Evolutionary conservation across 2,888 invertebrate species (phyloP), one percentile per base, ranked within the genome.

Genomic region (Drosophila infuscata): DNA sequence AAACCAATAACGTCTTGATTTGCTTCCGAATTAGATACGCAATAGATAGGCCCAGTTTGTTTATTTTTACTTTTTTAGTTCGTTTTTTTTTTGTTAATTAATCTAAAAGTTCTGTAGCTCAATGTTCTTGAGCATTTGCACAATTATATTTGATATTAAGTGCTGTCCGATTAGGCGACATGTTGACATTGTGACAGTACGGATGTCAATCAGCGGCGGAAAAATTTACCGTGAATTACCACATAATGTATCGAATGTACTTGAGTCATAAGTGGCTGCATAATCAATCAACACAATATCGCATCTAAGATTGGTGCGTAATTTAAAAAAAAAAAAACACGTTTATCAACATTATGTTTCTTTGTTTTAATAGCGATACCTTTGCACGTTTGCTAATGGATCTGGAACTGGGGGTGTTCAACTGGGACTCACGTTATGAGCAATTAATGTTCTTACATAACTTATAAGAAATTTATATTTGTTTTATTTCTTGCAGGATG

Each of bases 401-500:
- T 66, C 57, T 25, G 20, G 20, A 11, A 35, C 29, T 11, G 11
- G 25, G 17, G 12, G 6, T 25, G 46, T 46, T 48, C 29, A n/a
- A 54, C 25, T 46, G 6, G 17, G 11, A 33, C 20, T 11, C 11
- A 12, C 25, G 1, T 3, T 54, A 7, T 54, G 9, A 20, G 12
- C 9, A 41, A 32, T 30, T 51, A 15, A 30, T 36, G 3, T 38
- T 29, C 29, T n/a, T 2, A n/a, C 38, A 9, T 20, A 17, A 6
- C 20, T 32, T 43, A 32, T 20, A 15, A 43, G 15, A 32, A 57
- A 4, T 0, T 12, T 35, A 0, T 15, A 4, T 9, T 46, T 46
- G 8, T 4, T 15, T 15, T 7, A 15, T 75, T 87, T 76, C 65
- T 94, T 94, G 25, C 94, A 96, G 96, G 95, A 95, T 96, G 96